Evolutionary conservation across 2,113 vertebrate species (phyloP).

Genomic region (Vulpes lagopus): DNA sequence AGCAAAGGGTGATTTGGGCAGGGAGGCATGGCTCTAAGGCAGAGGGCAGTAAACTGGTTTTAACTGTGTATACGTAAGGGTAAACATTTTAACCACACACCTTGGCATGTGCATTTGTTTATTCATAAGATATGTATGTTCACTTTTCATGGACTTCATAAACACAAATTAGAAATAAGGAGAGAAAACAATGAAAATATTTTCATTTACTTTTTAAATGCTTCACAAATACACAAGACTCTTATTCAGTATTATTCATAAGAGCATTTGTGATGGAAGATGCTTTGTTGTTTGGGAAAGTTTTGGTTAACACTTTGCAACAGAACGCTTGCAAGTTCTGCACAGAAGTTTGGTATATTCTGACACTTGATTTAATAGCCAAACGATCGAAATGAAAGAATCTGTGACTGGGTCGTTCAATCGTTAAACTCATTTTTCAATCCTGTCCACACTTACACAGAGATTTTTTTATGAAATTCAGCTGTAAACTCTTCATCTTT

Average conservation of each 20-base stretch:
- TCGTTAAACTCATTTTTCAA: neutral
- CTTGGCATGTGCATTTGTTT: neutral
- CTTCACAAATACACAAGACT: neutral
- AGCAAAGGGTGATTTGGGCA: neutral
- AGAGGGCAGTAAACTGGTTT: neutral
- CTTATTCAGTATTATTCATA: neutral
- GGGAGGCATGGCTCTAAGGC: neutral
- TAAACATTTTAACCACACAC: neutral
- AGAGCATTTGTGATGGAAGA: neutral
- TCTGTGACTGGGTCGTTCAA: neutral
- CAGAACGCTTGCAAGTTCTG: no score
- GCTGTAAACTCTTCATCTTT: neutral
- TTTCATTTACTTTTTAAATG: neutral
- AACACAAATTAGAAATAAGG: neutral
- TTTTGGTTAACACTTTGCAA: neutral
- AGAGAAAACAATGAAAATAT: neutral
- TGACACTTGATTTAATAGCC: neutral
- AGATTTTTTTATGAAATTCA: neutral
- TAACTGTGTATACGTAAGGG: neutral
- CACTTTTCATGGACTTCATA: neutral
- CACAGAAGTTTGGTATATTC: neutral
- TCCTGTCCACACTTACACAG: neutral
- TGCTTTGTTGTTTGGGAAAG: neutral
- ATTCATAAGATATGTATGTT: neutral
- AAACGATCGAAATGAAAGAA: neutral